These are phyloP conservation scores for Agonopterix alstromeriana DNA, from an alignment of 2,888 invertebrate genomes.

Conservation along the genomic window DNA sequence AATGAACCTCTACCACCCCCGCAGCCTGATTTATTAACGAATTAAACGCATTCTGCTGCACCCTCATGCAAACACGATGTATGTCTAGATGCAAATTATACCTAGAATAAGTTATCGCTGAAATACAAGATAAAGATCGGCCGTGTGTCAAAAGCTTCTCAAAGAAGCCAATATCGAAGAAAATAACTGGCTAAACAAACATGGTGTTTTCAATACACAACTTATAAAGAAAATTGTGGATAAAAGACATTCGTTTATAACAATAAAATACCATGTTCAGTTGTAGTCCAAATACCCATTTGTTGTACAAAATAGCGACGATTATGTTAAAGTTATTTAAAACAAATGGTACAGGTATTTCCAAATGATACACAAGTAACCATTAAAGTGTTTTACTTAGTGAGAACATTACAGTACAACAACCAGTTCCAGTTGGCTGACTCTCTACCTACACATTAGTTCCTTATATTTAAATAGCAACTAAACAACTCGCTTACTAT, in stretches of 20 bases:
- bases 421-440: constrained; percentile 39
- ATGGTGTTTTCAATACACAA: no score
- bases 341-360: constrained; percentile 4
- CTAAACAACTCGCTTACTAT: constrained; percentile 48
- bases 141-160: no score
- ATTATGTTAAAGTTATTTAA: neutral
- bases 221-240: no score
- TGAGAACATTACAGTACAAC: constrained; percentile 26
- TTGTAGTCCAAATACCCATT: neutral
- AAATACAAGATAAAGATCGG: no score
- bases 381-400: constrained; percentile 24
- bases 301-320: no score
- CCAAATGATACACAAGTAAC: constrained; percentile 10
- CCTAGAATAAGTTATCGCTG: neutral
- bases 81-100: constrained; percentile 5
- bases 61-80: constrained; percentile 25
- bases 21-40: constrained; percentile 74
- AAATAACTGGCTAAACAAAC: no score
- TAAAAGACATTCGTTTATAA: no score
- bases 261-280: no score
- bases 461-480: constrained; percentile 45
- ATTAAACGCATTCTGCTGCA: constrained; percentile 75
- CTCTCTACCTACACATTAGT: constrained; percentile 42
- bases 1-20: constrained; percentile 70
- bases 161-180: no score